Conservation (phyloP, 2,113 vertebrate species). For the Chauna torquata region DNA sequence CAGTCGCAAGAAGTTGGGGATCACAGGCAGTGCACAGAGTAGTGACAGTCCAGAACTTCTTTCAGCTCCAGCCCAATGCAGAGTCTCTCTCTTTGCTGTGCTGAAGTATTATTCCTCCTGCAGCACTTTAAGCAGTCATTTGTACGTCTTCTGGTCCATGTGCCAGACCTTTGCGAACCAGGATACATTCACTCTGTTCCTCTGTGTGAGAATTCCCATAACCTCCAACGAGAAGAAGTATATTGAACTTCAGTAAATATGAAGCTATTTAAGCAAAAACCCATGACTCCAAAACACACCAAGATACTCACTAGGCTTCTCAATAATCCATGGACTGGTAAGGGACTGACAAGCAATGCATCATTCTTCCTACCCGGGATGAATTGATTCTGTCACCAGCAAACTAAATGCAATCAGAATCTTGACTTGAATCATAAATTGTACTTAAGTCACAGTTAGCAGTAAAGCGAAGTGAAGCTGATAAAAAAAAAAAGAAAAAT, state of each 20-base stretch:
- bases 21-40: neutral
- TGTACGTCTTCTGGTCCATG: neutral
- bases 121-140: neutral
- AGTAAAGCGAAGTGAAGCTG: neutral
- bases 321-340: neutral
- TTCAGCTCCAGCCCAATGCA: fast-evolving
- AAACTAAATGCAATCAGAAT: slow-evolving; percentile 70
- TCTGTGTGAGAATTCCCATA: neutral
- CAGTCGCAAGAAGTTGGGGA: fast-evolving
- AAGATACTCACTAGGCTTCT: neutral
- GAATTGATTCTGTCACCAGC: slow-evolving; percentile 67
- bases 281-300: neutral
- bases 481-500: neutral
- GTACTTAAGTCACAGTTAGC: slow-evolving; percentile 42
- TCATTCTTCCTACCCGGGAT: slow-evolving; percentile 45
- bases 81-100: neutral
- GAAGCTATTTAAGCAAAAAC: neutral
- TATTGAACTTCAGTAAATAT: neutral
- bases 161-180: neutral
- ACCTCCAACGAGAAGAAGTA: neutral
- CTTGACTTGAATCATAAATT: slow-evolving; percentile 70
- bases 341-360: slow-evolving; percentile 45
- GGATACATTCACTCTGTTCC: neutral
- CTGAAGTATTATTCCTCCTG: neutral
- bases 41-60: neutral